phyloP scores from a whole-genome alignment of 2,888 invertebrate genomes.

The Conomelus anceps region DNA sequence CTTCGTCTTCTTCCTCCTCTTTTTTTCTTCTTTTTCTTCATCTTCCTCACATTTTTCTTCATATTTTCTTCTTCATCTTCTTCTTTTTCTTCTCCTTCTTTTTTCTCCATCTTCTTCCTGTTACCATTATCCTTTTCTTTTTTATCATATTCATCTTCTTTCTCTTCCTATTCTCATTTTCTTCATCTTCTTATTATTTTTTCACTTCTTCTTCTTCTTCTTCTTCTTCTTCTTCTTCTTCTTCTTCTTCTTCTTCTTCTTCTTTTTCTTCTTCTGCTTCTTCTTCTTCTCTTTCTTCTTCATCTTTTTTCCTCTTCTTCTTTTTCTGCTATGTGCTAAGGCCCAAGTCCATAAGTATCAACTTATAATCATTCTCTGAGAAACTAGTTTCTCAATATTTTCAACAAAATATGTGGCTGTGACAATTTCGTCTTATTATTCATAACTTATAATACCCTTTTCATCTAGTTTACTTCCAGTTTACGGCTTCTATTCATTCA shows the following conservation, averaged over 20 bases:
- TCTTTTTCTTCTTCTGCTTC: background rate
- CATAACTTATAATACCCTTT: too few species aligned
- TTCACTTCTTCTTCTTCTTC: background rate
- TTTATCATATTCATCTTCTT: background rate
- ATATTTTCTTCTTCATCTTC: background rate
- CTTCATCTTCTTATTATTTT: background rate
- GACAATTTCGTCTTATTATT: too few species aligned
- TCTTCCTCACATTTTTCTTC: background rate
- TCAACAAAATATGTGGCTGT: too few species aligned
- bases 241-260: background rate
- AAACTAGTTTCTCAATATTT: too few species aligned
- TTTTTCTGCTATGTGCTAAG: slow-evolving; percentile 2
- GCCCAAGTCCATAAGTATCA: too few species aligned
- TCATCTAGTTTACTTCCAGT: too few species aligned
- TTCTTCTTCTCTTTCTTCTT: slow-evolving; percentile 1
- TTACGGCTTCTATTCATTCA: too few species aligned
- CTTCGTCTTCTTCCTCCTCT: background rate
- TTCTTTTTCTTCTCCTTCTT: background rate
- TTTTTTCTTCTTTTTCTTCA: background rate
- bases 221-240: background rate
- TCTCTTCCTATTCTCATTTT: background rate
- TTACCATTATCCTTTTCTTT: background rate
- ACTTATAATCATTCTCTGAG: background rate
- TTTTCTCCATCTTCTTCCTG: background rate
- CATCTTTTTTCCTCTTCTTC: slow-evolving; percentile 12